Evolutionary conservation across 2,797 vertebrate genomes (phyloP).

Genomic region (Acomys russatus): DNA sequence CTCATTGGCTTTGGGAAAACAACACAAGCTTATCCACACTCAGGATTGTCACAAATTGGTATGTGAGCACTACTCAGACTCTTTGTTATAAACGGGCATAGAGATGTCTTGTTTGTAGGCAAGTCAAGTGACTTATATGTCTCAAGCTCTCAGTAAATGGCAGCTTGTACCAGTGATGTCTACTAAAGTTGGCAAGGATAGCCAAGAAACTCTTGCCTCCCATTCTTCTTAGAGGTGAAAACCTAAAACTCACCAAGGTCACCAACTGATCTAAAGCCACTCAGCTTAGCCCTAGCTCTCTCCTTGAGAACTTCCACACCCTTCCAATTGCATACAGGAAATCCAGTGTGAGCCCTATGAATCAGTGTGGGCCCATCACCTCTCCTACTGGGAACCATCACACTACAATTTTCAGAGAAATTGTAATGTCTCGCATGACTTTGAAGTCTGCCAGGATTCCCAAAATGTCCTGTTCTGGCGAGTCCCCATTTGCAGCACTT

Average conservation of each 20-base stretch:
- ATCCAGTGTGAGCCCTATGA: background rate
- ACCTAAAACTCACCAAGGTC: background rate
- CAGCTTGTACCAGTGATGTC: background rate
- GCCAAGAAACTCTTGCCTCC: background rate
- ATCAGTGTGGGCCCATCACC: background rate
- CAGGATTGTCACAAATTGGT: background rate
- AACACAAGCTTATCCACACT: background rate
- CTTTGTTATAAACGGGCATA: background rate
- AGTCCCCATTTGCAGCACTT: no score
- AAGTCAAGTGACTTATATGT: background rate
- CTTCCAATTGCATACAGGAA: background rate
- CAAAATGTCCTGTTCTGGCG: background rate
- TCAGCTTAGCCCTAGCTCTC: background rate
- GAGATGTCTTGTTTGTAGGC: background rate
- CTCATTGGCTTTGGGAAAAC: background rate
- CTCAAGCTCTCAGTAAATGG: background rate
- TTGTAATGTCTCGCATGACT: background rate
- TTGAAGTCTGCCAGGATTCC: background rate
- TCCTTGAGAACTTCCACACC: background rate
- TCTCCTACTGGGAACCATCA: rapidly evolving
- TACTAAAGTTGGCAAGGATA: background rate
- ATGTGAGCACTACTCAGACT: background rate
- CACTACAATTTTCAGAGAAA: background rate
- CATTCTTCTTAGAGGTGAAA: background rate
- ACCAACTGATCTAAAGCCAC: background rate